phyloP scores from a whole-genome alignment of 2,113 vertebrate genomes.

The Mustelus asterias region DNA sequence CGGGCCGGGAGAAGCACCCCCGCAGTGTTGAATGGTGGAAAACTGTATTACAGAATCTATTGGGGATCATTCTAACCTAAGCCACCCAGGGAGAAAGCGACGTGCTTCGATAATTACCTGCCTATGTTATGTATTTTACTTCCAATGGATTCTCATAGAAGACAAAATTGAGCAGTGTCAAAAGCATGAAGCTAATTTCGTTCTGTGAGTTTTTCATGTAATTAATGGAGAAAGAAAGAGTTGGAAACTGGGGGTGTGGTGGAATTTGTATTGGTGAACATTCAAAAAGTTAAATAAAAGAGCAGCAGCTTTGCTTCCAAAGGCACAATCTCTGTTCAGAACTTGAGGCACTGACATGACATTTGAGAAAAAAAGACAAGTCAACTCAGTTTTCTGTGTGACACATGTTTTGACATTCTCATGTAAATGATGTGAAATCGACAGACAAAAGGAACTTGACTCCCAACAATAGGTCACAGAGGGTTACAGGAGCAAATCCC shows the following conservation, averaged over 20 bases:
- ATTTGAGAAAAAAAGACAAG: neutral
- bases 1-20: no score
- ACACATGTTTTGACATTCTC: neutral
- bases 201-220: neutral
- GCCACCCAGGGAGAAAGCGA: no score
- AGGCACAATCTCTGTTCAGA: neutral
- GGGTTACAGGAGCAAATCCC: neutral
- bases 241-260: neutral
- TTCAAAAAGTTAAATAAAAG: neutral
- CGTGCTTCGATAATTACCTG: no score
- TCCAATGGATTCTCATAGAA: neutral
- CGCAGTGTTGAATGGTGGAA: no score
- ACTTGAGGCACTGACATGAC: neutral
- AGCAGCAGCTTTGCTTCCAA: neutral
- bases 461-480: neutral
- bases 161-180: neutral
- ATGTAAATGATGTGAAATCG: neutral
- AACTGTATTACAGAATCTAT: no score
- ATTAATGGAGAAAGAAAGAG: neutral
- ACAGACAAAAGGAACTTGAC: neutral
- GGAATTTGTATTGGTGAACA: neutral
- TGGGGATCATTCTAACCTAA: no score
- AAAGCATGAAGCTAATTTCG: neutral
- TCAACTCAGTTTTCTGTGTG: neutral
- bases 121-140: neutral